Base-by-base conservation (phyloP, 2,888 invertebrate genomes). In the Ischnura elegans region DNA sequence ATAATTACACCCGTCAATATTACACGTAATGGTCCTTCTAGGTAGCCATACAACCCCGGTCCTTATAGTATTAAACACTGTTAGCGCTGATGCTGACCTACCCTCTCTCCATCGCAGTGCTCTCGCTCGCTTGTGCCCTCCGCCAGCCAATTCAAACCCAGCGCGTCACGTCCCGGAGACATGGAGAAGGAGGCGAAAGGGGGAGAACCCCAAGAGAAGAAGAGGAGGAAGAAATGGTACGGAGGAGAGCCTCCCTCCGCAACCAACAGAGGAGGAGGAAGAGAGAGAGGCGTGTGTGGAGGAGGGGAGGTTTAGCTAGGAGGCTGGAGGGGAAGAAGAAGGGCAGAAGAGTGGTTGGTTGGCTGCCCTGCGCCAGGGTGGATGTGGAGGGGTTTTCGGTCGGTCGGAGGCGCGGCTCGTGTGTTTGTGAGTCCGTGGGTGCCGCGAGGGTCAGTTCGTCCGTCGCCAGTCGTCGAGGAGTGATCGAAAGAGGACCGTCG, bases 321-420 rank as follows among this genome's bases (percentile, higher is more conserved):
- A 51, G 2, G 51, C 19, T 51, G 2, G 51, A 19, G 13, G 51
- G 51, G 51, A 51, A 19, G 8, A 51, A 13, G 76, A 36, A 21
- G 61, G 19, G 61, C 25, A 25, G 61, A 16, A n/a, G 47, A 16
- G 5, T 21, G 19, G 21, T 21, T 61, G 76, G 76, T 76, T 76
- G 76, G 76, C 76, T n/a, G 76, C 76, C 76, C 76, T 76, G 76
- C 76, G 76, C 29, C 76, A 36, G 29, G 76, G 76, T 36, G 29
- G 16, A 29, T 21, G 76, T 2, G 36, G 76, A 10, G 76, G 76
- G 36, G n/a, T 19, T 4, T 5, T 5, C n/a, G 61, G n/a, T 61
- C 10, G n/a, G 61, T 1, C 19, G 61, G 61, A n/a, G 61, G 61
- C 16, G 61, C 61, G 61, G 51, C 47, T 5, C 47, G 47, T 13